Base-by-base conservation (phyloP, 2,888 invertebrate species). In the Patella caerulea region DNA sequence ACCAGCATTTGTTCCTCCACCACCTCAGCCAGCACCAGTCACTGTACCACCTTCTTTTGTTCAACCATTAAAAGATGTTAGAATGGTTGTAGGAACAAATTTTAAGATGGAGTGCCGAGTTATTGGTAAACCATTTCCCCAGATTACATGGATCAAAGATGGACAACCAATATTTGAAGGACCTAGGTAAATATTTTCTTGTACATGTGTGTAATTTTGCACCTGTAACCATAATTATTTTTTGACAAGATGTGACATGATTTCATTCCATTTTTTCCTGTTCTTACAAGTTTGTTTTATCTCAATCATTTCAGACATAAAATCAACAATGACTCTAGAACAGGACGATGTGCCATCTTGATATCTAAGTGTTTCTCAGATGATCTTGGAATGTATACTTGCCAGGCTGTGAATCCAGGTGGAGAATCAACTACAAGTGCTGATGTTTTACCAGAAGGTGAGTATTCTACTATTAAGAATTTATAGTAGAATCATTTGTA, bases 261-360 rank as follows among this genome's bases (percentile, higher is more conserved):
- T 45, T 45, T 4, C 45, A 45, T 45, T 45, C 45, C 9, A 45
- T 45, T 45, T 1, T 9, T 45, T 9, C 45, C 45, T 45, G 45
- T 45, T 45, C 59, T 56, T 34, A 17, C n/a, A 14, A 29, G 55
- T 15, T 9, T 7, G 45, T 45, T 45, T 45, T 45, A 45, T 45
- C 45, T 45, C 74, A 34, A 4, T n/a, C 74, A 78, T 77, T 83
- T 14, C 80, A 90, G 90, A 84, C 89, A 90, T 81, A 87, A 84
- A 78, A 88, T 91, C 11, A 88, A 86, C 9, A 86, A 88, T 74
- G 90, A 91, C 81, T 87, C 89, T 73, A 83, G 95, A 91, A 96
- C 96, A 84, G 98, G 98, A 76, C 95, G 95, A 84, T 96, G 97
- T 85, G 96, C 96, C 81, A 94, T 99, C 88, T 95, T 96, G 87